Evolutionary conservation across 1,140 invertebrate species (phyloP), one percentile per base, ranked within the genome.

Genomic region (Rhyacophila brunnea): DNA sequence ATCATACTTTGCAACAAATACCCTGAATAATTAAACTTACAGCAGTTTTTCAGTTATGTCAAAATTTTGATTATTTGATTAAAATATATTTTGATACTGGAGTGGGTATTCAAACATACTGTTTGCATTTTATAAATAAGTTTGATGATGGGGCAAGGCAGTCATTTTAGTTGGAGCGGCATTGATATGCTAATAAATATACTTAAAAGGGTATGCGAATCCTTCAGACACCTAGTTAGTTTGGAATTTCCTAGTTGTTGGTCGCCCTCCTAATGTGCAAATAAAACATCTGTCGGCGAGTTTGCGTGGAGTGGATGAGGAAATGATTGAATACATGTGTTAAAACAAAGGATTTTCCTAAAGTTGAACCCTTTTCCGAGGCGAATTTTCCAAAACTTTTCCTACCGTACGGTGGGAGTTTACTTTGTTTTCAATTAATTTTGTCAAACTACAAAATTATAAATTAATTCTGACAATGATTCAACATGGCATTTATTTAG

Each of bases 251-350:
- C 23, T 23, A 55, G 52, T 61, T 46, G 43, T 36, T 55, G 17
- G 50, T 46, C 42, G 49, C 40, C 13, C 38, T 36, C 10, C 52
- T 61, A 61, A 61, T 61, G 59, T 50, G 59, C 47, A 61, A 61
- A 61, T 61, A 61, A 61, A 50, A 50, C 59, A 45, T 55, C 59
- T 60, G 57, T 42, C 56, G 49, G 40, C 23, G 13, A 23, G 44
- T 28, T 38, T 45, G 58, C 17, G 20, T 18, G 43, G 28, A 44
- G 35, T 15, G 28, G 52, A 61, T 52, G 59, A 61, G 59, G 17
- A 61, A 61, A 61, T 61, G 59, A 61, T 61, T 56, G 59, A 56
- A 60, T 54, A 61, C 59, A 61, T 54, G 40, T 42, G 34, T 44
- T 50, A 19, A 50, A 58, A 40, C 17, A 44, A 54, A 15, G 19